Conservation (phyloP, 2,113 vertebrate genomes). For the Diadophis punctatus region DNA sequence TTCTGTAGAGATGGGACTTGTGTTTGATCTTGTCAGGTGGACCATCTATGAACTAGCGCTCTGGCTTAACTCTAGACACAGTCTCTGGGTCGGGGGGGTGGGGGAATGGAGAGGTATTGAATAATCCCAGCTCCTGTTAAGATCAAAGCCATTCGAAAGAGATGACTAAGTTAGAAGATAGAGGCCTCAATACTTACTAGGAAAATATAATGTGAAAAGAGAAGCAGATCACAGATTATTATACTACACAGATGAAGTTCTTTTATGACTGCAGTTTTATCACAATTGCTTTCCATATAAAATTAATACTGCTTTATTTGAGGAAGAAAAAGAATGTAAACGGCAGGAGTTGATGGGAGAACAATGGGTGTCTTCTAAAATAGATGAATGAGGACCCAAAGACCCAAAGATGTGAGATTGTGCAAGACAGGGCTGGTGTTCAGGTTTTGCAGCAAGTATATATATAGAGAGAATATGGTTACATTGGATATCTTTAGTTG, state of each 20-base stretch:
- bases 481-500: not conserved
- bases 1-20: constrained; percentile 25
- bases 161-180: not conserved
- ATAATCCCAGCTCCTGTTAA: not conserved
- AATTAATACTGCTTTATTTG: not conserved
- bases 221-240: not conserved
- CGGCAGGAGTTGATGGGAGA: not conserved
- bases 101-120: not conserved
- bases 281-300: not conserved
- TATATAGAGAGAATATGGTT: not conserved
- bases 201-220: not conserved
- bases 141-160: not conserved
- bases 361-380: not conserved
- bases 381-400: not conserved
- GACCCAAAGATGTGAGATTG: not conserved
- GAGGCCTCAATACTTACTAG: not conserved
- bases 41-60: not conserved
- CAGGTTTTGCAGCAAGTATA: not conserved
- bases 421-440: not conserved
- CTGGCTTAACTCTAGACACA: not conserved
- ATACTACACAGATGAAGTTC: not conserved
- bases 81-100: not conserved
- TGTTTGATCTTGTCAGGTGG: constrained; percentile 40
- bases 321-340: not conserved
- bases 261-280: not conserved